Evolutionary conservation across 1,140 invertebrate species (phyloP).

Genomic region (Uloborus diversus): DNA sequence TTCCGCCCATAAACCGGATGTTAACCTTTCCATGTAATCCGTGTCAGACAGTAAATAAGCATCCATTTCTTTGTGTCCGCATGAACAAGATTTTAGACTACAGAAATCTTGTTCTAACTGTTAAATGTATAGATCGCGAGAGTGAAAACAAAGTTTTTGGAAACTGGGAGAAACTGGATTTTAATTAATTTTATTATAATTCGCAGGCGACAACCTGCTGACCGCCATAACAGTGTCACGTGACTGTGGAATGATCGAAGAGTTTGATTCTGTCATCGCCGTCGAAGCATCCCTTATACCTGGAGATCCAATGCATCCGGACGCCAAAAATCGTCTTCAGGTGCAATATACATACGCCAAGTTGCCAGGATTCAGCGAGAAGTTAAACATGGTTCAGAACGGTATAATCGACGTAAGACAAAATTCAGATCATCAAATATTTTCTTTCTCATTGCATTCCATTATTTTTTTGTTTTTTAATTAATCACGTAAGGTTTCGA

Average conservation of each 20-base stretch:
- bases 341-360: conserved; percentile 58
- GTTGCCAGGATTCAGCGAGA: conserved; percentile 58
- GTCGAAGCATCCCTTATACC: conserved; percentile 51
- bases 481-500: background rate
- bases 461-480: too few species aligned
- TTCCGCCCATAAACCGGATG: too few species aligned
- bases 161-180: too few species aligned
- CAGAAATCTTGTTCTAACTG: too few species aligned
- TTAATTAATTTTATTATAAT: too few species aligned
- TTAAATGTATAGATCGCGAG: too few species aligned
- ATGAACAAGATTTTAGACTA: too few species aligned
- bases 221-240: conserved; percentile 96
- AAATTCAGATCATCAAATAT: background rate
- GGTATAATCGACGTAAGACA: conserved; percentile 51
- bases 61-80: too few species aligned
- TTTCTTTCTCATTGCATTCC: too few species aligned
- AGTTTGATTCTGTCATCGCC: conserved; percentile 59
- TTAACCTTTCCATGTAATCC: too few species aligned
- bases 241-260: conserved; percentile 89
- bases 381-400: conserved; percentile 55
- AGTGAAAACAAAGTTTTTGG: too few species aligned
- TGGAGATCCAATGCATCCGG: background rate
- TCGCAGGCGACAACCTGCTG: conserved; percentile 89
- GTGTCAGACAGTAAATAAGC: too few species aligned
- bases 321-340: background rate